Base-by-base conservation (phyloP, 2,888 invertebrate species). In the Fragum whitleyi region DNA sequence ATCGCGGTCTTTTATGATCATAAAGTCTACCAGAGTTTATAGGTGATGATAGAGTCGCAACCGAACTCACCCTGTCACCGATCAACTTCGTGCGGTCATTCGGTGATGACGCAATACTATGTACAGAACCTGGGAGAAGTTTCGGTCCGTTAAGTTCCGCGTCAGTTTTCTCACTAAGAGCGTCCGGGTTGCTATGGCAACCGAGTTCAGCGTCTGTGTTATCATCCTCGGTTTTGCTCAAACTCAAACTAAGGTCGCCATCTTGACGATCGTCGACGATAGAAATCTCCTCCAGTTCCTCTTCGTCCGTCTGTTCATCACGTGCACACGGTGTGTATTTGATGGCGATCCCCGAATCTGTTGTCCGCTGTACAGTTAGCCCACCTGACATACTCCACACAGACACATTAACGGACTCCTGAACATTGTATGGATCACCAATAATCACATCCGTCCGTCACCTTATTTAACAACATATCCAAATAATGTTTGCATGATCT, bases 241-340 rank as follows among this genome's bases (percentile, higher is more conserved):
- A 65, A 39, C 80, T 83, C 39, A 79, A 57, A 51, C 77, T 81
- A 36, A 61, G 51, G 57, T 75, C 78, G 51, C 79, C 86, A 39
- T 85, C 81, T 74, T 82, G 61, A 95, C 95, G 61, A 95, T 95
- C 95, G 76, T 93, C 93, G 86, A 96, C 96, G 88, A 96, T 95
- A 81, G 96, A 96, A 91, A 96, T 96, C 94, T 96, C 96, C 90
- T 96, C 96, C 86, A 96, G 94, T 92, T 96, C 96, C 79, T 94
- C 93, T 74, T 94, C 93, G 28, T 89, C 90, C n/a, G 88, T 90
- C 42, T 88, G 86, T 28, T 92, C 92, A 36, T 89, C 90, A 61
- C 91, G 92, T 62, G 92, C 90, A 83, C 94, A 94, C n/a, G 93
- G 92, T 21, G 92, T 93, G 88, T 94, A 94, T 82, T 91, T 92